These are phyloP conservation scores for Rhinolophus ferrumequinum DNA, from an alignment of 2,113 vertebrate species.

Conservation along the genomic window DNA sequence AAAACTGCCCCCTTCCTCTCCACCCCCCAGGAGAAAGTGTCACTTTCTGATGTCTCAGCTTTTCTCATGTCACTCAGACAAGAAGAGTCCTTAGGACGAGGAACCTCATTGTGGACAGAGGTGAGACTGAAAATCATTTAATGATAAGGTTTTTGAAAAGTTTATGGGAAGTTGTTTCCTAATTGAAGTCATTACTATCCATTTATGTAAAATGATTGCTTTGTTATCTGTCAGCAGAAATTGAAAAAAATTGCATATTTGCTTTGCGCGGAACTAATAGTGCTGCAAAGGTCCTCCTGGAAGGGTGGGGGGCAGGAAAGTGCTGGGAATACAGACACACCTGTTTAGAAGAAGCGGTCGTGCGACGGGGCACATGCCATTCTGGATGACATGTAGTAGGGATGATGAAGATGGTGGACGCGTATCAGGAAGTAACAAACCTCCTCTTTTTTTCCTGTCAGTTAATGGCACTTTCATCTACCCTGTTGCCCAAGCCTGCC, in stretches of 20 bases:
- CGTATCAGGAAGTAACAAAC: neutral
- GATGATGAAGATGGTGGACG: neutral
- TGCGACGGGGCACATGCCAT: neutral
- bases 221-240: neutral
- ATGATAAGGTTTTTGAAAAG: neutral
- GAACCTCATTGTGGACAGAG: slow-evolving; percentile 92
- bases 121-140: slow-evolving; percentile 82
- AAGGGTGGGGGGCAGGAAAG: neutral
- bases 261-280: neutral
- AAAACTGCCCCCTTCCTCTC: neutral
- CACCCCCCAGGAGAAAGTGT: slow-evolving; percentile 87
- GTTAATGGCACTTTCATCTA: neutral
- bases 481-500: neutral
- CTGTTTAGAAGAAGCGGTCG: neutral
- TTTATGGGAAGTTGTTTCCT: neutral
- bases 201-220: neutral
- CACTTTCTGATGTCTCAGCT: slow-evolving; percentile 89
- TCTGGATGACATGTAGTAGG: neutral
- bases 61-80: slow-evolving; percentile 90
- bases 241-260: neutral
- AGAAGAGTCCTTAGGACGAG: slow-evolving; percentile 93
- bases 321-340: neutral
- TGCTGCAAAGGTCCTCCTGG: neutral
- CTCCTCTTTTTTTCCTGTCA: neutral
- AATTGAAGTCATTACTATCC: neutral